Evolutionary conservation across 2,888 invertebrate species (phyloP).

Genomic region (Andrena hattorfiana): DNA sequence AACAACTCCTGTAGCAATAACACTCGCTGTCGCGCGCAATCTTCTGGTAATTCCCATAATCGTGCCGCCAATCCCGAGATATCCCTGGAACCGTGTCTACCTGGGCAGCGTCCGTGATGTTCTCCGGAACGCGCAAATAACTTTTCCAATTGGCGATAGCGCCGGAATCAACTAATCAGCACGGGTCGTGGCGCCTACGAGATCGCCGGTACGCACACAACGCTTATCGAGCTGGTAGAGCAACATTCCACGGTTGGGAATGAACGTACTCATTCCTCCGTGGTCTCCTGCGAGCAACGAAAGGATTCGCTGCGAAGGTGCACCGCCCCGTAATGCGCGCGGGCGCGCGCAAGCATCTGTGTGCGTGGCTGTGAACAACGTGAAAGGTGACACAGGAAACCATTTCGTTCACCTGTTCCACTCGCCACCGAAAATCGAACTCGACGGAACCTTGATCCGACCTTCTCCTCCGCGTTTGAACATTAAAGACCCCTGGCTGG

Average conservation of each 20-base stretch:
- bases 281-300: constrained; percentile 44
- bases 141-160: constrained; percentile 28
- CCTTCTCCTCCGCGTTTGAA: constrained; percentile 67
- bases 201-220: constrained; percentile 40
- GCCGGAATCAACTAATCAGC: constrained; percentile 53
- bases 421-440: constrained; percentile 64
- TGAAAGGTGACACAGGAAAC: constrained; percentile 58
- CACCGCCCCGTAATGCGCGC: neutral
- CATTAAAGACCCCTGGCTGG: constrained; percentile 56
- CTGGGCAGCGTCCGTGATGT: neutral
- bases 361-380: constrained; percentile 20
- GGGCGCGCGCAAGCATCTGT: neutral
- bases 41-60: too few species aligned
- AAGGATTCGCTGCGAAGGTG: constrained; percentile 44
- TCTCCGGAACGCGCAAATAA: constrained; percentile 8
- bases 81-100: neutral
- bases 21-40: too few species aligned
- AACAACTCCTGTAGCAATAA: too few species aligned
- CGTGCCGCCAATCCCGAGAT: too few species aligned
- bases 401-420: constrained; percentile 63
- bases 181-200: constrained; percentile 58
- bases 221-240: constrained; percentile 64
- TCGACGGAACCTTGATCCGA: constrained; percentile 70
- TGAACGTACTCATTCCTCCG: constrained; percentile 60
- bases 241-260: constrained; percentile 69